Evolutionary conservation across 1,140 invertebrate species (phyloP).

Genomic region (Drosophila ogumai): DNA sequence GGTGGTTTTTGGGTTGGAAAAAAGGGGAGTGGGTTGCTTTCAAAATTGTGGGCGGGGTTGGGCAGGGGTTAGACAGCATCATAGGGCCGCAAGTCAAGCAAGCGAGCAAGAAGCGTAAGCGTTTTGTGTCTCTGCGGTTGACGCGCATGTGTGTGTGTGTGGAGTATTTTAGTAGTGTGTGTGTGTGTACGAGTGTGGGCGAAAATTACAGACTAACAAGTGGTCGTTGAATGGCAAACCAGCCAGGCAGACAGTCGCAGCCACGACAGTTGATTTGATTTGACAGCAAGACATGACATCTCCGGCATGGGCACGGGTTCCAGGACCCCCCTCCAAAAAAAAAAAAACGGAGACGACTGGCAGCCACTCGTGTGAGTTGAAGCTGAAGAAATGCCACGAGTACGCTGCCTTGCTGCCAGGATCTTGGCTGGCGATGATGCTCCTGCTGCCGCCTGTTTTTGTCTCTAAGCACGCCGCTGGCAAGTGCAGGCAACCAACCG

Average conservation of each 20-base stretch:
- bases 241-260: constrained; percentile 71
- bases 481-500: constrained; percentile 68
- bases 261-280: constrained; percentile 82
- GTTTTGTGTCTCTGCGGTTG: constrained; percentile 72
- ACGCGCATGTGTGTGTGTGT: constrained; percentile 41
- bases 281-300: constrained; percentile 82
- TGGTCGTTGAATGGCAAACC: constrained; percentile 82
- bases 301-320: constrained; percentile 45
- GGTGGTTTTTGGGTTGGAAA: constrained; percentile 2
- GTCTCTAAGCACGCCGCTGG: constrained; percentile 17
- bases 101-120: constrained; percentile 73
- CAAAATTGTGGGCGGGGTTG: constrained; percentile 5
- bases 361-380: constrained; percentile 65
- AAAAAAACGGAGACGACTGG: constrained; percentile 22
- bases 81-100: constrained; percentile 28
- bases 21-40: neutral
- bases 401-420: constrained; percentile 15
- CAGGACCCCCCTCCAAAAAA: neutral
- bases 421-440: constrained; percentile 18
- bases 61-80: constrained; percentile 16
- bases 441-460: constrained; percentile 25
- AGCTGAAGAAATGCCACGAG: constrained; percentile 72
- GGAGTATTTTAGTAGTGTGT: constrained; percentile 5
- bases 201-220: constrained; percentile 83
- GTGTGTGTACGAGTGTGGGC: constrained; percentile 42